Evolutionary conservation across 1,140 invertebrate genomes (phyloP).

Genomic region (Rhagoletis pomonella): DNA sequence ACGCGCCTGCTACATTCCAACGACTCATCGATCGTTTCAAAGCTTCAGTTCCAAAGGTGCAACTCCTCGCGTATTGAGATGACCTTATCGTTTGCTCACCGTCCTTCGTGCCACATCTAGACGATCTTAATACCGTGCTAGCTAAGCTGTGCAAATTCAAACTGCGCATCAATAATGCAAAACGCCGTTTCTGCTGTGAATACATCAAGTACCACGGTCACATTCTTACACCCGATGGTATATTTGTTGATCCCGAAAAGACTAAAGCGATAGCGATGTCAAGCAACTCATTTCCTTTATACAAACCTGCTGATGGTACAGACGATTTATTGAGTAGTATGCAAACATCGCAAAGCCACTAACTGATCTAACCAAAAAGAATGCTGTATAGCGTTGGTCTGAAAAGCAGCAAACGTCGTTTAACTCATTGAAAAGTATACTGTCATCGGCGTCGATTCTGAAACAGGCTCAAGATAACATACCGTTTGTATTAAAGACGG

Average conservation of each 20-base stretch:
- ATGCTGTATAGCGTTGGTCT: too few species aligned
- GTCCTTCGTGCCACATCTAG: not conserved
- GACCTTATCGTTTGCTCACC: not conserved
- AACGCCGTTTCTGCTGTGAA: not conserved
- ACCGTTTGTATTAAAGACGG: too few species aligned
- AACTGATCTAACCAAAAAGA: too few species aligned
- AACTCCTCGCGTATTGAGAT: not conserved
- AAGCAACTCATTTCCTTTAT: too few species aligned
- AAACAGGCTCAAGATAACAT: too few species aligned
- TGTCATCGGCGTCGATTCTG: too few species aligned
- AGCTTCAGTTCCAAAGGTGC: constrained; percentile 37
- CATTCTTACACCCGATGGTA: not conserved
- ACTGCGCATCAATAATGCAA: not conserved
- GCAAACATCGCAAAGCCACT: too few species aligned
- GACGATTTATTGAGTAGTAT: too few species aligned
- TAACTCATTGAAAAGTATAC: too few species aligned
- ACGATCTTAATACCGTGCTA: not conserved
- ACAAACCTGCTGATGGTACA: too few species aligned
- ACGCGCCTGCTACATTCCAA: constrained; percentile 71
- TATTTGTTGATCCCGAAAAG: not conserved
- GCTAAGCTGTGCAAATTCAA: not conserved
- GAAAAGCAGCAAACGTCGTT: too few species aligned
- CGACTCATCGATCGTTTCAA: constrained; percentile 68
- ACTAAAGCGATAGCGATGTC: not conserved
- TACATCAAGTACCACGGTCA: not conserved